Evolutionary conservation across 2,113 vertebrate species (phyloP).

Genomic region (Limanda limanda): DNA sequence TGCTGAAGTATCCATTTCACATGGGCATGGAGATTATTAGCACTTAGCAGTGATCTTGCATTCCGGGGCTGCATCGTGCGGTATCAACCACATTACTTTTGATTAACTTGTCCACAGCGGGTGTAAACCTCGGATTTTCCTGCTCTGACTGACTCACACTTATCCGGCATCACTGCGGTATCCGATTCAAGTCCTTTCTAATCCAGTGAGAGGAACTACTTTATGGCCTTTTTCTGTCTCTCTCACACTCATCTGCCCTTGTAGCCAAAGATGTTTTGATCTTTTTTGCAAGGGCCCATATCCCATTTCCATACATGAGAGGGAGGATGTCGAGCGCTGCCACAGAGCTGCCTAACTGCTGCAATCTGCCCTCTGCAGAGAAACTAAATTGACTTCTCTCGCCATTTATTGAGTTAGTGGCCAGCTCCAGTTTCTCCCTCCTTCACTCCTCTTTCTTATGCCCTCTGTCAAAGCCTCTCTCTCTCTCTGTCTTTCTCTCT

Average conservation of each 20-base stretch:
- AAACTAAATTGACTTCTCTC: conserved; percentile 78
- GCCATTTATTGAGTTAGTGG: conserved; percentile 77
- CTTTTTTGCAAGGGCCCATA: conserved; percentile 31
- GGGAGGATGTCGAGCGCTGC: conserved; percentile 59
- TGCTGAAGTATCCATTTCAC: conserved; percentile 48
- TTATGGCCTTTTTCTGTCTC: conserved; percentile 63
- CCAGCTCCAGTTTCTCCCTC: conserved; percentile 73
- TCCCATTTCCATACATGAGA: conserved; percentile 51
- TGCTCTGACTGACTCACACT: conserved; percentile 50
- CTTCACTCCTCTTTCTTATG: conserved; percentile 58
- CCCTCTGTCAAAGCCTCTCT: conserved; percentile 52
- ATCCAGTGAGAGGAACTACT: conserved; percentile 65
- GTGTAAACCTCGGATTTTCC: conserved; percentile 46
- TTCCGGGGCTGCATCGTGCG: conserved; percentile 20
- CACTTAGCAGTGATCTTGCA: conserved; percentile 44
- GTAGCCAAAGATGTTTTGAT: conserved; percentile 59
- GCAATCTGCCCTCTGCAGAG: conserved; percentile 75
- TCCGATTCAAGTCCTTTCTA: conserved; percentile 55
- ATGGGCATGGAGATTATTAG: conserved; percentile 23
- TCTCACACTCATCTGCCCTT: conserved; percentile 54
- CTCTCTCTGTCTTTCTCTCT: conserved; percentile 9
- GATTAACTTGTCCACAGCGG: conserved; percentile 44
- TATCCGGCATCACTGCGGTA: conserved; percentile 47
- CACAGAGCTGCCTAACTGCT: conserved; percentile 62
- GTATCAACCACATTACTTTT: conserved; percentile 55